Conservation (phyloP, 1,140 invertebrate species). For the Lasioglossum baleicum region DNA sequence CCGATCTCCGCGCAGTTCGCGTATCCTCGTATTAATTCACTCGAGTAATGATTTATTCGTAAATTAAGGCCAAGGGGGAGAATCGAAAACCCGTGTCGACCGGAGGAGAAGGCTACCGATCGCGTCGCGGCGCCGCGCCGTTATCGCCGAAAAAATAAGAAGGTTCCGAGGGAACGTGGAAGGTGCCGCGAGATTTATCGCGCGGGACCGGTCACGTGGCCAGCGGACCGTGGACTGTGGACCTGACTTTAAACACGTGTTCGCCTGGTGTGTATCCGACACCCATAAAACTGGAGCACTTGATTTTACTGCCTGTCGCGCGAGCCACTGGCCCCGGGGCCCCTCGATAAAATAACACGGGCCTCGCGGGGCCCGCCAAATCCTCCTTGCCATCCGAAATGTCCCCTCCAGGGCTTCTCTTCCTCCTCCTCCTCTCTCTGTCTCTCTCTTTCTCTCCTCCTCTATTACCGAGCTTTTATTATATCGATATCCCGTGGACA, state of each 20-base stretch:
- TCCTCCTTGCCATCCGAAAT: too few species aligned
- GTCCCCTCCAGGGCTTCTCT: too few species aligned
- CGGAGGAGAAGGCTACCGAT: background rate
- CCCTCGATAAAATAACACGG: slow-evolving; percentile 50
- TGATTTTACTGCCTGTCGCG: slow-evolving; percentile 62
- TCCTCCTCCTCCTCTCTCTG: too few species aligned
- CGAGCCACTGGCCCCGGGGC: background rate
- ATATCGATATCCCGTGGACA: slow-evolving; percentile 45
- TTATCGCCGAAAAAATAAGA: slow-evolving; percentile 52
- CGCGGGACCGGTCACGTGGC: slow-evolving; percentile 49
- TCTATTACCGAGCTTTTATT: slow-evolving; percentile 42
- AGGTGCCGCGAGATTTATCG: slow-evolving; percentile 56
- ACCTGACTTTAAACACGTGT: slow-evolving; percentile 59
- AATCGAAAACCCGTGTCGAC: slow-evolving; percentile 7
- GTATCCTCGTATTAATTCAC: slow-evolving; percentile 43
- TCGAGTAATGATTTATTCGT: slow-evolving; percentile 55
- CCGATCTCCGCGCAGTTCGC: background rate
- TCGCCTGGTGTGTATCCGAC: slow-evolving; percentile 55
- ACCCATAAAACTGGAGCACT: slow-evolving; percentile 64
- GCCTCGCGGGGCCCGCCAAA: background rate
- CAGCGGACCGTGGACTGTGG: slow-evolving; percentile 39
- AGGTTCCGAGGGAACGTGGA: background rate
- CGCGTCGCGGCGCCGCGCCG: slow-evolving; percentile 24
- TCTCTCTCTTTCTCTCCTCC: too few species aligned
- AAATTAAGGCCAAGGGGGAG: slow-evolving; percentile 42